Conservation (phyloP, 2,888 invertebrate genomes). For the Caenorhabditis sp. region DNA sequence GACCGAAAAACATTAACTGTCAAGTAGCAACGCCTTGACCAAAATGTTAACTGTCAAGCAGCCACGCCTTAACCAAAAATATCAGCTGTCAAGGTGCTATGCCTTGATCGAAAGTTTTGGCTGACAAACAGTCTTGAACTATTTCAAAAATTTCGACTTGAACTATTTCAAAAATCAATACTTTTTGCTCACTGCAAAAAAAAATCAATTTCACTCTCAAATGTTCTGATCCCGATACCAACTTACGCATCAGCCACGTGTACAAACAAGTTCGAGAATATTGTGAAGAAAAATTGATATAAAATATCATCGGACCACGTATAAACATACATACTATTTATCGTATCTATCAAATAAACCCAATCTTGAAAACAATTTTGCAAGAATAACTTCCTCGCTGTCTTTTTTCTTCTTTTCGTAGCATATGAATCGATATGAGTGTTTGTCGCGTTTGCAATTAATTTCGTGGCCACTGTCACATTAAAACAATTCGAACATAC, state of each 20-base stretch:
- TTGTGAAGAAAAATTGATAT: slow-evolving; percentile 37
- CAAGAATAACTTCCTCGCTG: slow-evolving; percentile 21
- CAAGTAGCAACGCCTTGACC: no score
- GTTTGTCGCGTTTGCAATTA: slow-evolving; percentile 19
- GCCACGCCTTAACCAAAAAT: no score
- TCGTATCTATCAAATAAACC: slow-evolving; percentile 32
- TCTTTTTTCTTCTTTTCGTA: slow-evolving; percentile 20
- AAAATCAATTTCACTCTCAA: no score
- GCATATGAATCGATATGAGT: slow-evolving; percentile 18
- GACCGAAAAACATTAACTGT: no score
- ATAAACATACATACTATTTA: slow-evolving; percentile 43
- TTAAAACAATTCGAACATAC: slow-evolving; percentile 30
- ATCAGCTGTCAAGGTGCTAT: no score
- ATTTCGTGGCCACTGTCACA: slow-evolving; percentile 23
- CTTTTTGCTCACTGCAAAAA: no score
- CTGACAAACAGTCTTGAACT: no score
- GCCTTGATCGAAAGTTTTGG: no score
- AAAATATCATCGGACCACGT: slow-evolving; percentile 14
- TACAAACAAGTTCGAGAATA: slow-evolving; percentile 33
- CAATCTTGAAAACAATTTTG: slow-evolving; percentile 40
- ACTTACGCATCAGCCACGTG: slow-evolving; percentile 34
- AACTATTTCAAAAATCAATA: neutral
- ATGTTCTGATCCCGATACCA: no score
- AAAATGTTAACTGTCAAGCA: no score
- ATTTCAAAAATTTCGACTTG: no score